Evolutionary conservation across 2,888 invertebrate genomes (phyloP).

Genomic region (Beris morrisii): DNA sequence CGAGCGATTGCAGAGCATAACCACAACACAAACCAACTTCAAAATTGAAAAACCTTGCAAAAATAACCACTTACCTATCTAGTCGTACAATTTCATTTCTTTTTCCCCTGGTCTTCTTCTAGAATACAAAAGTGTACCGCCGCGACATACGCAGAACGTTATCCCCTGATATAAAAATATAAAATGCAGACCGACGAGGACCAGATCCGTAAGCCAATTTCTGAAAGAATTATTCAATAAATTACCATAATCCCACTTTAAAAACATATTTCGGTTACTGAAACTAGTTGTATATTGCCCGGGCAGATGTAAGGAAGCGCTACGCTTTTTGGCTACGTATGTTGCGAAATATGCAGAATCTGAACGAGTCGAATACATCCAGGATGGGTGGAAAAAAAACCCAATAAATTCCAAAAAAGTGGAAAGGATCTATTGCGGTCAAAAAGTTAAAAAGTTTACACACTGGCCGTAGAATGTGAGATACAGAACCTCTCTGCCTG

Average conservation of each 20-base stretch:
- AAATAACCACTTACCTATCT: too few relatives aligned
- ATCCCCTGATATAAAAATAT: slow-evolving; percentile 17
- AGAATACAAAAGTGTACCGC: not conserved
- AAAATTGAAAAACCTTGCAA: too few relatives aligned
- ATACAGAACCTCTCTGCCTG: slow-evolving; percentile 12
- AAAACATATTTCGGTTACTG: slow-evolving; percentile 36
- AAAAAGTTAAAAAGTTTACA: slow-evolving; percentile 30
- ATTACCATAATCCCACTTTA: slow-evolving; percentile 39
- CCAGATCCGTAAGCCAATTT: slow-evolving; percentile 38
- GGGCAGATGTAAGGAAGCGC: slow-evolving; percentile 23
- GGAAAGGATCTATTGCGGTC: slow-evolving; percentile 16
- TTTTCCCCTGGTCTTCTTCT: too few relatives aligned
- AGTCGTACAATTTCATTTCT: too few relatives aligned
- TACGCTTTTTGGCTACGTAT: slow-evolving; percentile 6
- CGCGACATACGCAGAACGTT: slow-evolving; percentile 5
- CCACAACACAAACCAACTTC: too few relatives aligned
- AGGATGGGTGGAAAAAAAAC: not conserved
- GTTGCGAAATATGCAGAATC: slow-evolving; percentile 32
- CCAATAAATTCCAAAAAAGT: slow-evolving; percentile 25
- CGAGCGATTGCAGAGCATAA: too few relatives aligned
- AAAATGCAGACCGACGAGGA: slow-evolving; percentile 32
- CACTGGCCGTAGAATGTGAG: slow-evolving; percentile 16
- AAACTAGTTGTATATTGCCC: slow-evolving; percentile 30
- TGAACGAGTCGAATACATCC: slow-evolving; percentile 12
- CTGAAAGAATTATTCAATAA: slow-evolving; percentile 38